These are phyloP conservation scores for Entomyzon cyanotis DNA, from an alignment of 2,113 vertebrate species.

Conservation along the genomic window DNA sequence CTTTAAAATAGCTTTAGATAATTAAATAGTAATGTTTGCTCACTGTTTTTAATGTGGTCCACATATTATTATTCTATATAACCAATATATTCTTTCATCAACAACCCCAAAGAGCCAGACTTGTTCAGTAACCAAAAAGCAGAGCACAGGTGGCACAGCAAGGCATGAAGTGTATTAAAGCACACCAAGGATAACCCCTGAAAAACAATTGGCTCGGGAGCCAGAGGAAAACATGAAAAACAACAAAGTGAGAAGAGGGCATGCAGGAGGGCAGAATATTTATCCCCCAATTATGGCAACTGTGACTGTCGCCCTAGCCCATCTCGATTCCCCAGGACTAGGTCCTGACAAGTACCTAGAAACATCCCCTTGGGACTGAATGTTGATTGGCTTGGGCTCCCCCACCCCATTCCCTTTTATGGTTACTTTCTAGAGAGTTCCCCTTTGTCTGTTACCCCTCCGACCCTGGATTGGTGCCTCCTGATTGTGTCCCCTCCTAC, in stretches of 20 bases:
- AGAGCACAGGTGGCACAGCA: not conserved
- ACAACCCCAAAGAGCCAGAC: not conserved
- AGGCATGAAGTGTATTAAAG: not conserved
- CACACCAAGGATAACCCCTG: not conserved
- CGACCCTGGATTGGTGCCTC: no score
- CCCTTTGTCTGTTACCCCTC: no score
- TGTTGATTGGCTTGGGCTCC: no score
- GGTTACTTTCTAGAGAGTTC: no score
- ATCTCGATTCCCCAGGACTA: no score
- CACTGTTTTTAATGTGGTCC: not conserved
- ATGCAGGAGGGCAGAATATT: not conserved
- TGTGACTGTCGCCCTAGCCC: no score
- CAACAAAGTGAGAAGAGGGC: not conserved
- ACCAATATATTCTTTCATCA: not conserved
- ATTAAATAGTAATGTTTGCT: not conserved
- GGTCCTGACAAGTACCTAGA: no score
- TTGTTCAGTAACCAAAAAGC: not conserved
- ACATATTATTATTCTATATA: not conserved
- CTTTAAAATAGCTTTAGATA: not conserved
- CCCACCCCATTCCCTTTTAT: no score
- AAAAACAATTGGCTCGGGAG: not conserved
- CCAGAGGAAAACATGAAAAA: not conserved
- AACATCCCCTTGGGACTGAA: no score
- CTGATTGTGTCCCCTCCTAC: no score
- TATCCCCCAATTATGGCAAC: not conserved